These are phyloP conservation scores for Porites australiensis DNA, from an alignment of 64 coral and sea anemone genomes.

Conservation along the genomic window DNA sequence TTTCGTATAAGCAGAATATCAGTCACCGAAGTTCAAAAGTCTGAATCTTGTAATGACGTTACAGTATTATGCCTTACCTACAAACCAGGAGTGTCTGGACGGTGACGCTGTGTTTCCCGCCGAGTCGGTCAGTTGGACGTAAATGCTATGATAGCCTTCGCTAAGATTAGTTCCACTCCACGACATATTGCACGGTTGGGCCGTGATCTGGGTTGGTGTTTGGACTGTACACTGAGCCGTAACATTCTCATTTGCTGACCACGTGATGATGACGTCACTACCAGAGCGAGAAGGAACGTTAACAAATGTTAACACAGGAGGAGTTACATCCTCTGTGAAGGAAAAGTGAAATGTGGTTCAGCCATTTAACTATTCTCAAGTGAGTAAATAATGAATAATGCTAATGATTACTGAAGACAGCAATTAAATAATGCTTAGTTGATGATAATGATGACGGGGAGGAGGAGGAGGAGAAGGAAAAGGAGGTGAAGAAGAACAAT, in stretches of 20 bases:
- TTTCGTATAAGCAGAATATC: too few relatives aligned
- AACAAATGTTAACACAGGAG: constrained; percentile 59
- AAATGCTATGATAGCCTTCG: constrained; percentile 79
- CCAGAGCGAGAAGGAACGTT: constrained; percentile 55
- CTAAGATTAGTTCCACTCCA: constrained; percentile 72
- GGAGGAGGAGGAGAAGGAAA: too few relatives aligned
- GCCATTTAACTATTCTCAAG: not conserved
- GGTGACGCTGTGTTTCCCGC: constrained; percentile 76
- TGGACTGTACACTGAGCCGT: constrained; percentile 73
- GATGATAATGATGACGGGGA: too few relatives aligned
- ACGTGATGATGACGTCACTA: constrained; percentile 54
- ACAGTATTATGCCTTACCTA: constrained; percentile 49
- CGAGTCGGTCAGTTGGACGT: constrained; percentile 67
- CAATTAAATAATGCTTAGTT: too few relatives aligned
- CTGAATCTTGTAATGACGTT: not conserved
- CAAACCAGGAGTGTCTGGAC: constrained; percentile 79
- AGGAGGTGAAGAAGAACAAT: too few relatives aligned
- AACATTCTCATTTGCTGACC: constrained; percentile 66
- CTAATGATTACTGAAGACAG: too few relatives aligned
- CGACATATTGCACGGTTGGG: constrained; percentile 62
- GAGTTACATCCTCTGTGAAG: constrained; percentile 62
- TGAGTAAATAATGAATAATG: too few relatives aligned
- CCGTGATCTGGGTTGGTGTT: constrained; percentile 62
- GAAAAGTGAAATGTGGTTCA: not conserved
- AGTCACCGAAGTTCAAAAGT: too few relatives aligned